A percentile compares a stretch with the other conserved stretches of the same genome.
Evolutionary conservation across 2,113 vertebrate genomes (phyloP).

Genomic region (Larimichthys polyactis): DNA sequence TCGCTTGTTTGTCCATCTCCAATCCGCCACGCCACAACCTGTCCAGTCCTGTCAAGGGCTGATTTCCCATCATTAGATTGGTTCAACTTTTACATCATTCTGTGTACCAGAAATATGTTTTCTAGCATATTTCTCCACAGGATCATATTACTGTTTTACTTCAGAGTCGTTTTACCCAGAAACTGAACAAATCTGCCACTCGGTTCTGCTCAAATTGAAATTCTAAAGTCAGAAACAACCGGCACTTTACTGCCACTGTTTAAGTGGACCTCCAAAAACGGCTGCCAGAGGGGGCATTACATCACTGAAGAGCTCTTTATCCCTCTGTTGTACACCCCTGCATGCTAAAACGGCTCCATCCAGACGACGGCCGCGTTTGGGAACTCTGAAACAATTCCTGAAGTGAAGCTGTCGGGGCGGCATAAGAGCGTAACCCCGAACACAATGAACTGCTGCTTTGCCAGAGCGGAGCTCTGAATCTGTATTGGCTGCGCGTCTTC

Average conservation of each 20-base stretch:
- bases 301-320: slow-evolving; percentile 21
- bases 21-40: neutral
- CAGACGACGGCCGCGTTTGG: neutral
- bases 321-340: slow-evolving; percentile 23
- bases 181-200: neutral
- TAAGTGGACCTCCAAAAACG: slow-evolving; percentile 18
- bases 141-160: neutral
- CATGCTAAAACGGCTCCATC: slow-evolving; percentile 4
- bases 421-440: neutral
- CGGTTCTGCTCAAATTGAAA: neutral
- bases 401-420: neutral
- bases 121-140: too few species aligned
- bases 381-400: neutral
- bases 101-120: neutral
- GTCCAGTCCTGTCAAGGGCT: neutral
- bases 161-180: neutral
- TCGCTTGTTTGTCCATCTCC: neutral
- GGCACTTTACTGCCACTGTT: slow-evolving; percentile 11
- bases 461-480: slow-evolving; percentile 8
- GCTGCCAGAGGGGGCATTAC: slow-evolving; percentile 34
- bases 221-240: slow-evolving; percentile 16
- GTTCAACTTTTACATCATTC: too few species aligned
- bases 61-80: neutral
- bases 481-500: slow-evolving; percentile 10
- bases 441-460: neutral